Base-by-base conservation (phyloP, 2,888 invertebrate genomes). In the Polyploca ridens region DNA sequence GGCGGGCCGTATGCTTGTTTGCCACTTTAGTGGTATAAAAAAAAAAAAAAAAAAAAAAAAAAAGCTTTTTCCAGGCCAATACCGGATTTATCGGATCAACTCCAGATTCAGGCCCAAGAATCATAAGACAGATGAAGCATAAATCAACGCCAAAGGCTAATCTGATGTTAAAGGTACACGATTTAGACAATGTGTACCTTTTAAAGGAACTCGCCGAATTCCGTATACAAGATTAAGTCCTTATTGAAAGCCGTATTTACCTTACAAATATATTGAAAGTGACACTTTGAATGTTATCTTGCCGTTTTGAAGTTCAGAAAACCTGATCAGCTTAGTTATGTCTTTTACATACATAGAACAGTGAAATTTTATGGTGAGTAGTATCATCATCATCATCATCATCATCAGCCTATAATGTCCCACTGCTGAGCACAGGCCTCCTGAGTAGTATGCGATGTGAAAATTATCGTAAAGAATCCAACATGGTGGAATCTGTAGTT, bases 141-240 rank as follows among this genome's bases (percentile, higher is more conserved):
- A 61, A 41, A 61, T 61, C 44, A 61, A 61, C 41, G 61, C 44
- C 61, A 61, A 61, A 61, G 27, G 41, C 27, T 44, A 61, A 60
- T 38, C 44, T 41, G 41, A 27, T 44, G 41, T 61, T 38, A 41
- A 44, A 61, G 61, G 61, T 16, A 19, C 16, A 49, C 16, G n/a
- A 16, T 49, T 49, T n/a, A 69, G 72, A 70, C 69, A 75, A 75
- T 77, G 76, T 79, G 81, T 79, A 80, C 81, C 76, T 79, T 80
- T 77, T 74, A 73, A 73, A 73, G 75, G 70, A 69, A 71, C 65
- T 66, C 68, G n/a, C n/a, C 35, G 66, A 67, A 61, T 58, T 63
- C 60, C 66, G 76, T 81, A 77, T 78, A 75, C 80, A 70, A 68
- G 73, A 75, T 80, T 81, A 83, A 82, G 79, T 76, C 80, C 70